Evolutionary conservation across 2,797 vertebrate genomes (phyloP).

Genomic region (Pyrocephalus nanus): DNA sequence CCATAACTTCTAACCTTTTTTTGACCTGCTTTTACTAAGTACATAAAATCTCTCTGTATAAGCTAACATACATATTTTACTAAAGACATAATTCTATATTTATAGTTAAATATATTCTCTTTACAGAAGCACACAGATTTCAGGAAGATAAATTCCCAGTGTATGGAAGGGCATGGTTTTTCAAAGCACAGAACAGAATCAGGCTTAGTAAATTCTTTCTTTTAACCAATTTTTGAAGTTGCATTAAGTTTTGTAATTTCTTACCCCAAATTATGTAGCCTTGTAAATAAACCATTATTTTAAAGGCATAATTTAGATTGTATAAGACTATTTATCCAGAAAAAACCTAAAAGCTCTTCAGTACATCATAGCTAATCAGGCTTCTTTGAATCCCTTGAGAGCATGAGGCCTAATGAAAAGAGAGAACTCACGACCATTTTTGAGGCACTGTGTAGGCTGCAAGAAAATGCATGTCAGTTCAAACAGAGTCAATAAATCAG

Average conservation of each 20-base stretch:
- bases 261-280: neutral
- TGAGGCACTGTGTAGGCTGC: neutral
- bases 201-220: neutral
- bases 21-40: slow-evolving; percentile 42
- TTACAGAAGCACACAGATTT: neutral
- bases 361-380: neutral
- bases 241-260: neutral
- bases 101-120: slow-evolving; percentile 24
- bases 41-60: too few relatives aligned
- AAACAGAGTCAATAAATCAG: slow-evolving; percentile 33
- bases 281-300: neutral
- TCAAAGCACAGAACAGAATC: slow-evolving; percentile 8
- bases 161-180: neutral
- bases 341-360: neutral
- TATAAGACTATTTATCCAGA: neutral
- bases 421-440: neutral
- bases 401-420: neutral
- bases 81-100: neutral
- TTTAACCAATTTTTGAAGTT: neutral
- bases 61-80: neutral
- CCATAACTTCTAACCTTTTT: slow-evolving; percentile 43
- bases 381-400: neutral
- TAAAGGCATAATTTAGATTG: neutral
- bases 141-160: slow-evolving; percentile 13
- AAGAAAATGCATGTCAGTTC: neutral